Evolutionary conservation across 2,888 invertebrate genomes (phyloP), one percentile per base, ranked within the genome.

Genomic region (Tetropium fuscum): DNA sequence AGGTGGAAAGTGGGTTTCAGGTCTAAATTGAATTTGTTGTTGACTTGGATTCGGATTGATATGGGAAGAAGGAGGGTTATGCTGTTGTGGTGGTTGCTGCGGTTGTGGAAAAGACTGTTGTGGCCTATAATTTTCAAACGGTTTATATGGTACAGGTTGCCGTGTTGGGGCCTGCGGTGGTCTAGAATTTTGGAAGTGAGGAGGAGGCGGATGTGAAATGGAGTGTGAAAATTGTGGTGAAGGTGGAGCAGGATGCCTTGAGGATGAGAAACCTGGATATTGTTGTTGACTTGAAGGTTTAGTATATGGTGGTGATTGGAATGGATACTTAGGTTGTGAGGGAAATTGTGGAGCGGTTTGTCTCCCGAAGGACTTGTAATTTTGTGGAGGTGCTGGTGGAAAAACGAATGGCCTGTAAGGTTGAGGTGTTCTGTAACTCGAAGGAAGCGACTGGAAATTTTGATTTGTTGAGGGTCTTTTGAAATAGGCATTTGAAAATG

Each of bases 321-420:
- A 61, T 6, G 58, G 60, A 47, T 55, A 68, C 15, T 71, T 69
- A 7, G 64, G 47, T 44, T 61, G 60, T 22, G 66, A 63, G 60
- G 84, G 84, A 71, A 64, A 64, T 57, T 80, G 84, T 34, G 64
- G 57, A 0, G 64, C 10, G 53, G 66, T 55, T 60, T 64, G 64
- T 27, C 63, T 55, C 22, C 63, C 60, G 13, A 57, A 58, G 4
- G 58, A 49, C 41, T 66, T 66, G 30, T 55, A 64, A 34, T 58
- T 66, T 1, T 57, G n/a, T 19, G 47, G 16, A 32, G 58, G 47
- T 25, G 58, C 49, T 41, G 63, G 60, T 40, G 67, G 64, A n/a
- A 65, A 64, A 51, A 80, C 79, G 63, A 86, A 85, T 6, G 87
- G 86, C 69, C 85, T 82, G 74, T 86, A 85, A 8, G 85, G 82